Evolutionary conservation across 2,888 invertebrate species (phyloP), one percentile per base, ranked within the genome.

Genomic region (Tetranychus piercei): DNA sequence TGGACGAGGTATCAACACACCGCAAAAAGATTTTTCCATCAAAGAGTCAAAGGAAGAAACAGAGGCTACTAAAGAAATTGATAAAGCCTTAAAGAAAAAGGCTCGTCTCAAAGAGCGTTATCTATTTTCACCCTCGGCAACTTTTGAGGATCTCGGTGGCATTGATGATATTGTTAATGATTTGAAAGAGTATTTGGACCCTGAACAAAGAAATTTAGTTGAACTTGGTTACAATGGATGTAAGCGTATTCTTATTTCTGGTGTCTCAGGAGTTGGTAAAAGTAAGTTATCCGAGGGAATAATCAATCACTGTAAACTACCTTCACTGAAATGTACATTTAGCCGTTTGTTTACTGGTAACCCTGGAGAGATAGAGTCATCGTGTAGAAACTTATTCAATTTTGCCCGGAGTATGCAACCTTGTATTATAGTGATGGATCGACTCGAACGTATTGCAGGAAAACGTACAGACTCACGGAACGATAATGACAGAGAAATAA

Each of bases 401-500:
- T 88, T 89, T 81, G 94, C 95, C 1, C 82, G 86, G 8, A 83
- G 84, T 75, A 84, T 87, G 73, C 87, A 91, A 11, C 92, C 93
- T 0, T 90, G 92, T 81, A 87, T 96, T 18, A 83, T 96, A 66
- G 94, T 96, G 81, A 89, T 99, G 77, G 97, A 99, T 84, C 95
- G 97, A 84, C 91, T 99, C 76, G 97, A 99, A 85, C 89, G 93
- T n/a, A 90, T 99, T 71, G 91, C 93, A 55, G 91, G 90, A 6
- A 92, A 93, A 81, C 86, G 94, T 80, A 89, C 92, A 75, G 89
- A 89, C 80, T 93, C 93, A 3, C 91, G 92, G 80, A 90, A 91
- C 81, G 95, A 94, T 80, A 97, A 97, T 96, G 95, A 97, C 81
- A 87, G 91, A 77, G 85, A 97, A 77, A 92, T 99, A 83, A 95